Conservation (phyloP, 2,113 vertebrate species). For the Cheirogaleus medius region DNA sequence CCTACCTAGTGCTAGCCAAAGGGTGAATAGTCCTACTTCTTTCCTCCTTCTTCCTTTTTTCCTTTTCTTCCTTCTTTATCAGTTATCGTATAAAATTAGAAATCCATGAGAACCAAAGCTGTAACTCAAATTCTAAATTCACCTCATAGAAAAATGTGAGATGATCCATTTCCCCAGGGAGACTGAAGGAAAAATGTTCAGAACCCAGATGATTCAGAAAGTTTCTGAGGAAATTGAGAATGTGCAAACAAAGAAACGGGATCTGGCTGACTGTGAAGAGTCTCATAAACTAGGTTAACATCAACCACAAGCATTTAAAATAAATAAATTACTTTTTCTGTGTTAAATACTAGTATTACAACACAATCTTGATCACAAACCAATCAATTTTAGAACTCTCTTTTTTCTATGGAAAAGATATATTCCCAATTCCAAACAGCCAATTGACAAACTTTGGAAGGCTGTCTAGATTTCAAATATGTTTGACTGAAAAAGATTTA, state of each 20-base stretch:
- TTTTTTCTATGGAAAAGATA: not conserved
- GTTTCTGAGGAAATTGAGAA: not conserved
- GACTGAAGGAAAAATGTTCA: not conserved
- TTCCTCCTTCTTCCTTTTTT: not conserved
- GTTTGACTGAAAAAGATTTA: not conserved
- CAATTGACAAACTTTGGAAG: not conserved
- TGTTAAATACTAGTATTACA: not conserved
- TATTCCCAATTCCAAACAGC: not conserved
- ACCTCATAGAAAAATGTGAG: not conserved
- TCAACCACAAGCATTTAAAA: slow-evolving; percentile 20
- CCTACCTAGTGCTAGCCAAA: not conserved
- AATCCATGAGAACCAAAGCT: not conserved
- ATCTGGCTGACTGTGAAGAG: not conserved
- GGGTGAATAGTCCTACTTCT: not conserved
- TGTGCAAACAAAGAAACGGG: not conserved
- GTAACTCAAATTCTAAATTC: not conserved
- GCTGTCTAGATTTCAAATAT: not conserved
- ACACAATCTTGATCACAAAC: not conserved
- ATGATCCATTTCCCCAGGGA: not conserved
- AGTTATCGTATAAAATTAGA: not conserved
- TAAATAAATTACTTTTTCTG: not conserved
- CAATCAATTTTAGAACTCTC: not conserved
- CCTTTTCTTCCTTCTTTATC: not conserved
- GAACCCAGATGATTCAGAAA: not conserved
- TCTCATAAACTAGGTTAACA: not conserved